phyloP scores from a whole-genome alignment of 2,888 invertebrate species.

The Euproctis similis region DNA sequence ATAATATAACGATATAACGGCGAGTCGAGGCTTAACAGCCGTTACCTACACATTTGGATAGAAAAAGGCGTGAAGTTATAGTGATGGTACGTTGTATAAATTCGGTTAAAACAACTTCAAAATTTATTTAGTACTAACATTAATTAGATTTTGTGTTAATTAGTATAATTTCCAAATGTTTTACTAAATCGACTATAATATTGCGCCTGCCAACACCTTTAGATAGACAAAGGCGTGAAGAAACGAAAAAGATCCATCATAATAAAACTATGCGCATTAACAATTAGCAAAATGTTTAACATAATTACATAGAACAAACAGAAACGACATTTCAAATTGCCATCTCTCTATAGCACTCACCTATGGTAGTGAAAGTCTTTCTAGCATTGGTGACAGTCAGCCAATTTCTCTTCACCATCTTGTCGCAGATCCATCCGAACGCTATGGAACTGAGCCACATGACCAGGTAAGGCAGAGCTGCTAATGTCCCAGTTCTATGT shows the following conservation, averaged over 20 bases:
- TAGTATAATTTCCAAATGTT: too few species aligned
- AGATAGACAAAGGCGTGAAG: too few species aligned
- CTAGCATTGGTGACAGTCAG: conserved; percentile 76
- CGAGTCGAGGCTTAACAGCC: too few species aligned
- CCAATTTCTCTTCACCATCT: conserved; percentile 76
- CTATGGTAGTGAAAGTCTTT: conserved; percentile 81
- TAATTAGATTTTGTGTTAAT: too few species aligned
- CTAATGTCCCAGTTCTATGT: conserved; percentile 77
- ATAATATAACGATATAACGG: too few species aligned
- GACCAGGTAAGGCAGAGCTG: conserved; percentile 79
- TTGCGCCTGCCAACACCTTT: too few species aligned
- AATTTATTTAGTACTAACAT: too few species aligned
- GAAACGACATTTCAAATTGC: conserved; percentile 1
- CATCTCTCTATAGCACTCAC: conserved; percentile 61
- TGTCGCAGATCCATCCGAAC: conserved; percentile 82
- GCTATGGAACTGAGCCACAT: conserved; percentile 80
- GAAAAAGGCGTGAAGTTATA: too few species aligned
- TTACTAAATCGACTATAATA: too few species aligned
- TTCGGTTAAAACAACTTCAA: too few species aligned
- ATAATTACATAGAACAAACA: conserved; percentile 16
- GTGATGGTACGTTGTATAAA: too few species aligned
- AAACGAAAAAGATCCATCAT: not conserved
- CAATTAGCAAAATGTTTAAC: conserved; percentile 15
- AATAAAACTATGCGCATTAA: conserved; percentile 5
- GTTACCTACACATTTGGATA: too few species aligned